Conservation (phyloP, 2,113 vertebrate genomes). For the Columbina picui region DNA sequence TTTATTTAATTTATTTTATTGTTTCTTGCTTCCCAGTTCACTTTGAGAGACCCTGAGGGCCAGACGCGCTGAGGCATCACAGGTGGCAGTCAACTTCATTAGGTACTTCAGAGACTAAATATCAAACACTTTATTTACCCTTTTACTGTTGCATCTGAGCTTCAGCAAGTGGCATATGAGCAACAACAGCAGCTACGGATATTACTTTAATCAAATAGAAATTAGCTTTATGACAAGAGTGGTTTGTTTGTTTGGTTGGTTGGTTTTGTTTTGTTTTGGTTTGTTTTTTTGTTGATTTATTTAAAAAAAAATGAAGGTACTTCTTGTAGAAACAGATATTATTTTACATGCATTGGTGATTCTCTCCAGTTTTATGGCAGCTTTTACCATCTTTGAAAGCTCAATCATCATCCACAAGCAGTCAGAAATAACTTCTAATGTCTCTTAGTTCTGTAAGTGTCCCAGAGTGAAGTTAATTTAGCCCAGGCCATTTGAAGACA, state of each 20-base stretch:
- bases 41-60: neutral
- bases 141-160: neutral
- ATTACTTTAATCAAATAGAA: neutral
- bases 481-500: neutral
- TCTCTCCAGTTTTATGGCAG: neutral
- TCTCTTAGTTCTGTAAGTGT: neutral
- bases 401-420: neutral
- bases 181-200: neutral
- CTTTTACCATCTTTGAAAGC: constrained; percentile 14
- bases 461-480: neutral
- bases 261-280: neutral
- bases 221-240: neutral
- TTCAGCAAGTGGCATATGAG: neutral
- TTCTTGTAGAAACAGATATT: neutral
- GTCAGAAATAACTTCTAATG: neutral
- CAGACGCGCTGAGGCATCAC: neutral
- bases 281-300: too few species aligned
- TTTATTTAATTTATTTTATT: too few species aligned
- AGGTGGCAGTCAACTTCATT: neutral
- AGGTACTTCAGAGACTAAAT: neutral
- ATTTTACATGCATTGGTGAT: neutral
- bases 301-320: neutral
- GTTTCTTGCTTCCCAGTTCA: neutral
- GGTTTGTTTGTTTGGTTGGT: neutral
- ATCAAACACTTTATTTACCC: neutral